These are phyloP conservation scores for Andinoacara biseriatus DNA, from an alignment of 2,113 vertebrate species.

Conservation along the genomic window DNA sequence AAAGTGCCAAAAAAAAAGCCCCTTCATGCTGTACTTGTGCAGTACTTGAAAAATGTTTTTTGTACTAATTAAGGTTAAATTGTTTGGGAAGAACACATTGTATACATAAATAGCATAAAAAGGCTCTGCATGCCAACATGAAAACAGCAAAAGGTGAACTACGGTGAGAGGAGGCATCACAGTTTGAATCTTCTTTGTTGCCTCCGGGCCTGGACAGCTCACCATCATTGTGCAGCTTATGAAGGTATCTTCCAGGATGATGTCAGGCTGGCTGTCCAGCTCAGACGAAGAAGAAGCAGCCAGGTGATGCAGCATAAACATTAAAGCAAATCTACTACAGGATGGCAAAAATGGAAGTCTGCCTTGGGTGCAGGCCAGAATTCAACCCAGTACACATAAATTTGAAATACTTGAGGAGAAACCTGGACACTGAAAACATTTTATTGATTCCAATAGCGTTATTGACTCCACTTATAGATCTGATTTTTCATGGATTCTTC, in stretches of 20 bases:
- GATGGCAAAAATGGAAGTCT: neutral
- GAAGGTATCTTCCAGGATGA: neutral
- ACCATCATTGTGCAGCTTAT: neutral
- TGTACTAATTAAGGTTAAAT: constrained; percentile 4
- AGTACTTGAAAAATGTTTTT: neutral
- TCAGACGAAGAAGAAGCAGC: neutral
- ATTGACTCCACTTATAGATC: neutral
- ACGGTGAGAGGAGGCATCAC: neutral
- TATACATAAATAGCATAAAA: neutral
- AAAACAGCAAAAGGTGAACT: constrained; percentile 11
- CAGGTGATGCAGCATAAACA: neutral
- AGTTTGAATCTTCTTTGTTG: neutral
- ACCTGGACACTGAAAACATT: neutral
- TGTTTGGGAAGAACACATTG: neutral
- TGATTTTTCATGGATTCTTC: neutral
- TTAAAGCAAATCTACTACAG: neutral
- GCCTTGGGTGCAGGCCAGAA: neutral
- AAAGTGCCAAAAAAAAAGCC: neutral
- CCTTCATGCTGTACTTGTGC: neutral
- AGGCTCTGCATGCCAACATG: neutral
- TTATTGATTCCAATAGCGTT: too few relatives aligned
- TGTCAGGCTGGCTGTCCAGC: neutral
- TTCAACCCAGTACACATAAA: neutral
- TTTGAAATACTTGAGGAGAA: neutral
- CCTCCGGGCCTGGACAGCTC: neutral